These are phyloP conservation scores for Oscheius myriophilus DNA, from an alignment of 2,888 invertebrate species.

Conservation along the genomic window DNA sequence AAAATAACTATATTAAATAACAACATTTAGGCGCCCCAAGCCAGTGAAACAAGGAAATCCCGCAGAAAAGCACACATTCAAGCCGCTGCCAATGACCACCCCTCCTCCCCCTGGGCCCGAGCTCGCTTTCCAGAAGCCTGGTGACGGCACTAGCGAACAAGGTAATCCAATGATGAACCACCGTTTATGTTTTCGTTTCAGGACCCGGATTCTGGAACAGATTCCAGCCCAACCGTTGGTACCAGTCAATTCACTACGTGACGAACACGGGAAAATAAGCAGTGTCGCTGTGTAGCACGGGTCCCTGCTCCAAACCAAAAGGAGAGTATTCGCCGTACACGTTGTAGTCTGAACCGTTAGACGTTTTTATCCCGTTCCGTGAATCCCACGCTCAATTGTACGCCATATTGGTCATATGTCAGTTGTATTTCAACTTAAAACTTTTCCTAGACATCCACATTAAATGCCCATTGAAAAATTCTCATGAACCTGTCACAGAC, in stretches of 20 bases:
- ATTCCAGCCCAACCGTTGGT: conserved; percentile 69
- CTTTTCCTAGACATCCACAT: no score
- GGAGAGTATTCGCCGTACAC: conserved; percentile 30
- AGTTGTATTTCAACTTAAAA: no score
- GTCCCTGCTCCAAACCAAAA: conserved; percentile 21
- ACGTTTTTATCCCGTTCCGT: conserved; percentile 28
- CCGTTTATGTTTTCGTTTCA: conserved; percentile 1
- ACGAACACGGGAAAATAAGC: conserved; percentile 65
- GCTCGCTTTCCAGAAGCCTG: conserved; percentile 53
- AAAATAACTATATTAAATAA: neutral
- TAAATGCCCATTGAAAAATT: no score
- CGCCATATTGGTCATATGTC: conserved; percentile 55
- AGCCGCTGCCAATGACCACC: conserved; percentile 55
- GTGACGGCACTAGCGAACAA: conserved; percentile 37
- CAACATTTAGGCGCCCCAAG: conserved; percentile 3
- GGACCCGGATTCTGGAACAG: conserved; percentile 67
- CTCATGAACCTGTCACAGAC: no score
- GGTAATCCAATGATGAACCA: conserved; percentile 5
- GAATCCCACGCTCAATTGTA: conserved; percentile 33
- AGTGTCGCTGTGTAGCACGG: conserved; percentile 8
- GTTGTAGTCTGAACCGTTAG: conserved; percentile 28
- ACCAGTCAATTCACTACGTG: conserved; percentile 67
- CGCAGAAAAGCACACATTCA: conserved; percentile 59
- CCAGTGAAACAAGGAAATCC: conserved; percentile 27
- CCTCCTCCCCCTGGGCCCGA: conserved; percentile 50